These are phyloP conservation scores for Oreochromis mossambicus DNA, from an alignment of 2,797 vertebrate genomes.

Conservation along the genomic window DNA sequence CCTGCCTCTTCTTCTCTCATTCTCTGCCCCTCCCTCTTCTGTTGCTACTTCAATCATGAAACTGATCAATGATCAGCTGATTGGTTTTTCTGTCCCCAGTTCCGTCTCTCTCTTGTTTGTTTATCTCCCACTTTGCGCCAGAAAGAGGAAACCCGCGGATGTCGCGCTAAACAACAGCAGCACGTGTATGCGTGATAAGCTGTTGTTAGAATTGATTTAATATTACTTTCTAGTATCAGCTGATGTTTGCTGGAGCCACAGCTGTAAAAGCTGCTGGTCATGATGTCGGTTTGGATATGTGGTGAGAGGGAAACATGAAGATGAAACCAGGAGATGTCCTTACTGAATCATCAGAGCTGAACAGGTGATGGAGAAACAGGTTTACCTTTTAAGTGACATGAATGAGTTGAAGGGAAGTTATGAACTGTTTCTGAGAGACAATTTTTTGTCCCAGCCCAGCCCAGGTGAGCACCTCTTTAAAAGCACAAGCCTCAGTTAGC, in stretches of 20 bases:
- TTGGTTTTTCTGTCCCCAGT: neutral
- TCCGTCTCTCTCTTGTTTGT: neutral
- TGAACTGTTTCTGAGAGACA: neutral
- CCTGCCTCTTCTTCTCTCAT: neutral
- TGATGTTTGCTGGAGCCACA: too few species aligned
- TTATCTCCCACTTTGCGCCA: neutral
- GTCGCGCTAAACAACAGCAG: neutral
- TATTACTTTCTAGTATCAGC: neutral
- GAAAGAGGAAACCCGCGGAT: neutral
- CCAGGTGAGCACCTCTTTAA: neutral
- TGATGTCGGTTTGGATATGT: fast-evolving
- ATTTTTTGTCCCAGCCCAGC: neutral
- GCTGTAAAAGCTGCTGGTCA: too few species aligned
- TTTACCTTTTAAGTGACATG: neutral
- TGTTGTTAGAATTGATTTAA: neutral
- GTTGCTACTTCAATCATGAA: neutral
- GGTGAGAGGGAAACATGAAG: too few species aligned
- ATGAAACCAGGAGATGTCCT: too few species aligned
- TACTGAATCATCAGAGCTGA: neutral
- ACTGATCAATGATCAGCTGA: neutral
- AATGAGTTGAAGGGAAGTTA: neutral
- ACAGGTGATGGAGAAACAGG: neutral
- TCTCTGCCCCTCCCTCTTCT: neutral
- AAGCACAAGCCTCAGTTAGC: neutral
- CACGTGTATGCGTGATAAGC: fast-evolving